These are phyloP conservation scores for Oryzaephilus surinamensis DNA, from an alignment of 1,140 invertebrate species.

Conservation along the genomic window DNA sequence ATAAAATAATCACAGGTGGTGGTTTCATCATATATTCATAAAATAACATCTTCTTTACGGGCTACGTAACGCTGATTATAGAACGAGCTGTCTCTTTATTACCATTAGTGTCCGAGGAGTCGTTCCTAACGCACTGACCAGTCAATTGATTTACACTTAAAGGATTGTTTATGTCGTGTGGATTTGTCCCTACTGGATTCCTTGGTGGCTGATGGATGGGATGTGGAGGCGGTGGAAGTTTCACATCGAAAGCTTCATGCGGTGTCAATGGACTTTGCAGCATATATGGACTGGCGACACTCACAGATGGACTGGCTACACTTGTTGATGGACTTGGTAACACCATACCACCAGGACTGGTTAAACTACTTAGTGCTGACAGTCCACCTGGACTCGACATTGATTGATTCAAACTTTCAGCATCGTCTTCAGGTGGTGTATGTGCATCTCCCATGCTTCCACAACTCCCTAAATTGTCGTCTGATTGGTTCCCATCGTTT, in stretches of 20 bases:
- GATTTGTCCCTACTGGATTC: constrained; percentile 80
- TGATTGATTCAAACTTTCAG: constrained; percentile 51
- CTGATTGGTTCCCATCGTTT: constrained; percentile 61
- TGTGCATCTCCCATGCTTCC: constrained; percentile 62
- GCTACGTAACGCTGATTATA: constrained; percentile 52
- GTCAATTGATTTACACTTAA: constrained; percentile 80
- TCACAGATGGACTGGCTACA: constrained; percentile 54
- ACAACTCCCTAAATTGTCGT: constrained; percentile 67
- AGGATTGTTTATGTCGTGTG: constrained; percentile 82
- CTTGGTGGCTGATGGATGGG: constrained; percentile 35
- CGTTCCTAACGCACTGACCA: constrained; percentile 55
- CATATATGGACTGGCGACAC: constrained; percentile 46
- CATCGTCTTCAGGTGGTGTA: constrained; percentile 56
- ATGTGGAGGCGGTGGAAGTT: constrained; percentile 31
- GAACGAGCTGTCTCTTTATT: constrained; percentile 41
- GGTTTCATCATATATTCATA: too few relatives aligned
- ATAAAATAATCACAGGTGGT: constrained; percentile 13
- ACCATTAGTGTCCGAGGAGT: constrained; percentile 33
- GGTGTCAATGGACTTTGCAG: constrained; percentile 44
- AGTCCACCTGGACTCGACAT: constrained; percentile 66
- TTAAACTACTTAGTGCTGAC: constrained; percentile 65
- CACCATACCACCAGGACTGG: constrained; percentile 59
- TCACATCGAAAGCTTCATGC: constrained; percentile 34
- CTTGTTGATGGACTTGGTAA: constrained; percentile 54
- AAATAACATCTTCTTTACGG: too few relatives aligned